Evolutionary conservation across 2,113 vertebrate species (phyloP).

Genomic region (Ivindomyrus marchei): DNA sequence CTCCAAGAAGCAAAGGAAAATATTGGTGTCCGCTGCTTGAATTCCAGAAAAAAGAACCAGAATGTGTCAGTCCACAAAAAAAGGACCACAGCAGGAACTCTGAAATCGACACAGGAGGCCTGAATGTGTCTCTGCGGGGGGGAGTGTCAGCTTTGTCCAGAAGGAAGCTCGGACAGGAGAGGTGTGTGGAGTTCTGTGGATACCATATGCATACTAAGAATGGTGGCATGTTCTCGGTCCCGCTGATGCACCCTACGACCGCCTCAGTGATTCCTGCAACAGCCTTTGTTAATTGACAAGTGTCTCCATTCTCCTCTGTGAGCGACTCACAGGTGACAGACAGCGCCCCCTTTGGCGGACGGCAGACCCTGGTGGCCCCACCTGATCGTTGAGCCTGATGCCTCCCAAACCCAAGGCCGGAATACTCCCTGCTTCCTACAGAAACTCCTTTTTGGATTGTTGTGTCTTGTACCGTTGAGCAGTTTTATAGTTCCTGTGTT

Average conservation of each 20-base stretch:
- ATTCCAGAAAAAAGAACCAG: not conserved
- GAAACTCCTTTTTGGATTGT: not conserved
- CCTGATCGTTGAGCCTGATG: constrained; percentile 71
- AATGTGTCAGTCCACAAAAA: not conserved
- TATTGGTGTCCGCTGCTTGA: not conserved
- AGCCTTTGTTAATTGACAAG: constrained; percentile 39
- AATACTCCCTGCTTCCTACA: not conserved
- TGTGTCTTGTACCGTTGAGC: not conserved
- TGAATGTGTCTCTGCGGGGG: not conserved
- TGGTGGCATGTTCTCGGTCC: not conserved
- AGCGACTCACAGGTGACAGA: constrained; percentile 70
- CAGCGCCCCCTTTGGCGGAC: constrained; percentile 65
- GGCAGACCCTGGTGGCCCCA: constrained; percentile 52
- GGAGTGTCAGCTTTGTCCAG: not conserved
- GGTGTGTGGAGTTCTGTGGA: not conserved
- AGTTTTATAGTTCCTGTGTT: not conserved
- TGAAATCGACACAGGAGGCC: not conserved
- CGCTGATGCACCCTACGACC: not conserved
- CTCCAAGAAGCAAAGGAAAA: not conserved
- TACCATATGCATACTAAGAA: not conserved
- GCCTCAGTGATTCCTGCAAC: constrained; percentile 38
- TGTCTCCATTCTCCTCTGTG: constrained; percentile 43
- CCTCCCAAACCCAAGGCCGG: constrained; percentile 38
- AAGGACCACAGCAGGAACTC: not conserved
- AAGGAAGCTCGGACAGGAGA: not conserved